These are phyloP conservation scores for Listrodromus nycthemerus DNA, from an alignment of 2,888 invertebrate species.

Conservation along the genomic window DNA sequence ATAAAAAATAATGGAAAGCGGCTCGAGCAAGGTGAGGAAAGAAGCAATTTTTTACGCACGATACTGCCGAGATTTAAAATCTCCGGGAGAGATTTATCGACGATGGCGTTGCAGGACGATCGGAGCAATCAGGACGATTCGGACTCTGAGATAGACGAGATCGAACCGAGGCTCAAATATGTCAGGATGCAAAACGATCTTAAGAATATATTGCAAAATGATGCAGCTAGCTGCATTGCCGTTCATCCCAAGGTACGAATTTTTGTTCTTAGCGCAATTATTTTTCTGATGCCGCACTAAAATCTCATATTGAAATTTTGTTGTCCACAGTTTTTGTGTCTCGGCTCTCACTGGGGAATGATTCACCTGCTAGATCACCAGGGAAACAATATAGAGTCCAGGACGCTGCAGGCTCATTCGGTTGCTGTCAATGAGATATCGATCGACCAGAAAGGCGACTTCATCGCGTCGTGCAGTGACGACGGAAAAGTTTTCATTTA, in stretches of 20 bases:
- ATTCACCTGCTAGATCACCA: constrained; percentile 96
- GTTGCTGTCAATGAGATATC: constrained; percentile 98
- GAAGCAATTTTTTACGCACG: neutral
- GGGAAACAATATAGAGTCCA: constrained; percentile 92
- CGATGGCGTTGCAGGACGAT: constrained; percentile 75
- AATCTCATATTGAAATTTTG: constrained; percentile 15
- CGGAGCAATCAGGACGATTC: constrained; percentile 81
- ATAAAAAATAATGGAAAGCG: constrained; percentile 16
- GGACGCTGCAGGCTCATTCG: constrained; percentile 91
- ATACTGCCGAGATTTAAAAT: neutral
- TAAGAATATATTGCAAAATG: constrained; percentile 92
- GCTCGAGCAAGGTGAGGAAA: constrained; percentile 33
- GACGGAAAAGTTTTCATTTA: constrained; percentile 95
- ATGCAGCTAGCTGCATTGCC: constrained; percentile 96
- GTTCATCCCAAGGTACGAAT: constrained; percentile 93
- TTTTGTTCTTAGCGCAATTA: neutral
- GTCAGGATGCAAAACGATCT: constrained; percentile 95
- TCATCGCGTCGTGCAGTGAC: constrained; percentile 96
- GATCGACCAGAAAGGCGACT: constrained; percentile 97
- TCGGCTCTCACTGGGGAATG: constrained; percentile 96
- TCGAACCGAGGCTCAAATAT: constrained; percentile 96
- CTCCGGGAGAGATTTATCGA: neutral
- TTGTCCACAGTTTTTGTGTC: constrained; percentile 91
- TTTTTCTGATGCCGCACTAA: neutral
- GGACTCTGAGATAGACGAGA: constrained; percentile 86